Percentiles rank a stretch among this genome's conserved stretches.
These are phyloP conservation scores for Armadillidium nasatum DNA, from an alignment of 1,140 invertebrate genomes.

Conservation along the genomic window DNA sequence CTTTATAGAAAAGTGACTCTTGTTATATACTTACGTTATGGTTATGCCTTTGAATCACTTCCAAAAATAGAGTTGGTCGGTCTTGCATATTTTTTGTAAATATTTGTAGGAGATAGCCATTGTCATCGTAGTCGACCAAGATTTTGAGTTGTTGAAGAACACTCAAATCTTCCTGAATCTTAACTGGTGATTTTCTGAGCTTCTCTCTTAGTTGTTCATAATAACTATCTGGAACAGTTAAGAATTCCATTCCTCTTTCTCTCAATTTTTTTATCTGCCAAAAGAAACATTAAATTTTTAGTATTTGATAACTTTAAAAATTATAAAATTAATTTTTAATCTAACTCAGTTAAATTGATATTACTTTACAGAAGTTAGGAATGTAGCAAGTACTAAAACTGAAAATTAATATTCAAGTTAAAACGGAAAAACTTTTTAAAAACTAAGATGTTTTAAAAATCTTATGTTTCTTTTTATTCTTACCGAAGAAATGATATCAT, in stretches of 20 bases:
- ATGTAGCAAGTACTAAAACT: neutral
- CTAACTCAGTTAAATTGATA: no score
- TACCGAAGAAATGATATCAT: slow-evolving; percentile 84
- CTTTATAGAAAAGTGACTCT: no score
- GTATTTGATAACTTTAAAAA: no score
- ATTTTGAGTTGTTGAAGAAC: slow-evolving; percentile 75
- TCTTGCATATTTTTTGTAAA: slow-evolving; percentile 99
- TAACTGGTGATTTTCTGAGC: slow-evolving; percentile 68
- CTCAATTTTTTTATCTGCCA: slow-evolving; percentile 58
- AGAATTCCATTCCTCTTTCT: slow-evolving; percentile 80
- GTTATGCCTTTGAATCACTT: slow-evolving; percentile 95
- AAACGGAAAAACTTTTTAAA: no score
- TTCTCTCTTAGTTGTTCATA: slow-evolving; percentile 78
- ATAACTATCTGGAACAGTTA: slow-evolving; percentile 83
- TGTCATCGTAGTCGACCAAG: slow-evolving; percentile 94
- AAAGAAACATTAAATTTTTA: neutral
- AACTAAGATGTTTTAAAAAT: no score
- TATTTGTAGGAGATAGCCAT: slow-evolving; percentile 96
- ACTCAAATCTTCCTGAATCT: slow-evolving; percentile 45
- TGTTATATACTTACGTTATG: slow-evolving; percentile 71
- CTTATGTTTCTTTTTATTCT: slow-evolving; percentile 47
- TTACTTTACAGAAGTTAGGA: no score
- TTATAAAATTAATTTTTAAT: no score
- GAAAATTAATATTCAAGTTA: no score
- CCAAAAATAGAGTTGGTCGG: slow-evolving; percentile 91